A percentile compares a stretch with the other conserved stretches of the same genome.
Conservation (phyloP, 2,113 vertebrate species). For the Rousettus leschenaultii region DNA sequence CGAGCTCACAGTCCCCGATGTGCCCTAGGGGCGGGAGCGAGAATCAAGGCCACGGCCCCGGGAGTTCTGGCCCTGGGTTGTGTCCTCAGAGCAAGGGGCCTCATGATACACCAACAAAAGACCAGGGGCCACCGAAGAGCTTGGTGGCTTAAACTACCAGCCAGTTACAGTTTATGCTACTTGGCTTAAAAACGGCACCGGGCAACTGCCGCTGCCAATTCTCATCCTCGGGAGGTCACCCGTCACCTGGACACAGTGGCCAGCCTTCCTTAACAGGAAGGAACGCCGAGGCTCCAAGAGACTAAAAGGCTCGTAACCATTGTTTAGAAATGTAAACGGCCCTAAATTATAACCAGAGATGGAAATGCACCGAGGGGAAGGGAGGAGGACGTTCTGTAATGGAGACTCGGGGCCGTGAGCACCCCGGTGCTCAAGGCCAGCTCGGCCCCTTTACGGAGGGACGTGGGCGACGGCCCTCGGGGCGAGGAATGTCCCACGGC, state of each 20-base stretch:
- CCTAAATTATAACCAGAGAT: constrained; percentile 31
- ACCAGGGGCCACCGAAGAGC: neutral
- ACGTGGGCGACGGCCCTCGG: neutral
- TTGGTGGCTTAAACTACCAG: neutral
- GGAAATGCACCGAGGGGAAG: neutral
- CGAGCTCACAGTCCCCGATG: neutral
- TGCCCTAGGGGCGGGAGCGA: neutral
- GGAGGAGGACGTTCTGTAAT: neutral
- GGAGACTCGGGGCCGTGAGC: neutral
- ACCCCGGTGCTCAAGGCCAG: neutral
- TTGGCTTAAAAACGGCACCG: neutral
- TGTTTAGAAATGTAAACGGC: constrained; percentile 46
- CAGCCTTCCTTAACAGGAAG: neutral
- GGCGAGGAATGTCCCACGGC: neutral
- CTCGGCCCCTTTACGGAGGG: neutral
- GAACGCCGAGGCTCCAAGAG: neutral
- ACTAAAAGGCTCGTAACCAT: neutral
- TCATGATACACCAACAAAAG: neutral
- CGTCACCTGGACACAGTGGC: neutral
- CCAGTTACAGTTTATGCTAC: neutral
- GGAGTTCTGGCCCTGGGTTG: no score
- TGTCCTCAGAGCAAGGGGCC: neutral
- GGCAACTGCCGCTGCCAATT: neutral
- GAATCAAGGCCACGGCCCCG: neutral
- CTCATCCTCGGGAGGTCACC: neutral